Conservation (phyloP, 2,797 vertebrate species). For the Falco concolor region DNA sequence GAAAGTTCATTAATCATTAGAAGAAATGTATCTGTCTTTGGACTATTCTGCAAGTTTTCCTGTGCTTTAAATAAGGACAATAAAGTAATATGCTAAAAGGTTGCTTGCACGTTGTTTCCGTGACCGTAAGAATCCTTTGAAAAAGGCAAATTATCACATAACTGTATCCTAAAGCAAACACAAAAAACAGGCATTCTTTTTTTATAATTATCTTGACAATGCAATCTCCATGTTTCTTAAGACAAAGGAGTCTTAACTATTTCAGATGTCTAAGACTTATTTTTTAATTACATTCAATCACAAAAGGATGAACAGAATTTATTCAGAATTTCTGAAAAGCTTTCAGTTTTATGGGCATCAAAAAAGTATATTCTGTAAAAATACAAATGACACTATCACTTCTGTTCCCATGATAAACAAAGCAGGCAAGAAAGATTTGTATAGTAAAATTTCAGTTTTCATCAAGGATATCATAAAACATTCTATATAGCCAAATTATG, state of each 20-base stretch:
- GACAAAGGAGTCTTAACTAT: not conserved
- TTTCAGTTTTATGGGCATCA: not conserved
- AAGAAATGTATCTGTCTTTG: not conserved
- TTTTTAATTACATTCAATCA: not conserved
- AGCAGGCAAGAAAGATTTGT: not conserved
- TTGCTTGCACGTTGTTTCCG: not conserved
- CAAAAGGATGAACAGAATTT: not conserved
- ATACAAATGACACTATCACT: not conserved
- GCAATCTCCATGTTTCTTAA: not conserved
- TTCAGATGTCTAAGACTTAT: not conserved
- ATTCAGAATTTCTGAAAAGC: not conserved
- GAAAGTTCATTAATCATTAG: not conserved
- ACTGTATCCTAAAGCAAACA: not conserved
- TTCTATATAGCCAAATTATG: not conserved
- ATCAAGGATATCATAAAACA: not conserved
- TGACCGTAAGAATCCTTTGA: not conserved
- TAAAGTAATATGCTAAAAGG: not conserved
- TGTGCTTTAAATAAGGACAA: not conserved
- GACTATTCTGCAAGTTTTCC: not conserved
- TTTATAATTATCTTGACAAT: not conserved
- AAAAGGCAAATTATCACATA: not conserved
- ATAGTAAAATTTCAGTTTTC: not conserved
- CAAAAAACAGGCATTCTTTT: not conserved
- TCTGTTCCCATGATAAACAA: not conserved
- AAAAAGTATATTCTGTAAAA: not conserved